A percentile compares a stretch with the other conserved stretches of the same genome.
phyloP scores from a whole-genome alignment of 2,797 vertebrate genomes.

The Carapus acus region DNA sequence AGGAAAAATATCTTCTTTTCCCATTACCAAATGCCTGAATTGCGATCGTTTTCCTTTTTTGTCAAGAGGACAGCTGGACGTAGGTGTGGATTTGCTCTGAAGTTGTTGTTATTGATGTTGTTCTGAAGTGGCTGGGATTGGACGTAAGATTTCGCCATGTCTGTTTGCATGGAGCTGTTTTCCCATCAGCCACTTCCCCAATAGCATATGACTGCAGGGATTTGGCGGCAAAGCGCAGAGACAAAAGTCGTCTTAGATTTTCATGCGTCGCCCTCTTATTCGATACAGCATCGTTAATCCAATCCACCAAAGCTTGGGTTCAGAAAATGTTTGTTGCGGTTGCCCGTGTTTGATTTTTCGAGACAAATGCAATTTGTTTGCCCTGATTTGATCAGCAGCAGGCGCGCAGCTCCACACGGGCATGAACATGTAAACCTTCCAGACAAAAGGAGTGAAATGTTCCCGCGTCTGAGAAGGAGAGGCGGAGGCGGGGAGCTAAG shows the following conservation, averaged over 20 bases:
- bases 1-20: constrained; percentile 53
- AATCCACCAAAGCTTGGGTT: constrained; percentile 69
- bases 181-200: constrained; percentile 19
- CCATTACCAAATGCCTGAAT: constrained; percentile 55
- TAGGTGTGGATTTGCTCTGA: constrained; percentile 45
- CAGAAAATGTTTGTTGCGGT: constrained; percentile 90
- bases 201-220: constrained; percentile 33
- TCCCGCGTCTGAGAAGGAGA: constrained; percentile 76
- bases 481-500: no score
- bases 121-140: constrained; percentile 41
- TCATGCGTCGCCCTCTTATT: constrained; percentile 52
- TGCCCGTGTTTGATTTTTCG: constrained; percentile 79
- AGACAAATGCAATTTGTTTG: constrained; percentile 93
- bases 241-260: constrained; percentile 62
- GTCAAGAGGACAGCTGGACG: constrained; percentile 43
- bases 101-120: constrained; percentile 28
- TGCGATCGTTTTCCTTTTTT: constrained; percentile 39
- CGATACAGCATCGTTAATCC: constrained; percentile 65
- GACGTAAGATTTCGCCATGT: constrained; percentile 53
- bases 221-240: constrained; percentile 32
- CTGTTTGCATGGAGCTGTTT: constrained; percentile 29
- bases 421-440: constrained; percentile 80
- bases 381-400: constrained; percentile 90
- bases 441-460: constrained; percentile 88
- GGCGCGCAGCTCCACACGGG: constrained; percentile 79